Evolutionary conservation across 2,113 vertebrate genomes (phyloP).

Genomic region (Gadus chalcogrammus): DNA sequence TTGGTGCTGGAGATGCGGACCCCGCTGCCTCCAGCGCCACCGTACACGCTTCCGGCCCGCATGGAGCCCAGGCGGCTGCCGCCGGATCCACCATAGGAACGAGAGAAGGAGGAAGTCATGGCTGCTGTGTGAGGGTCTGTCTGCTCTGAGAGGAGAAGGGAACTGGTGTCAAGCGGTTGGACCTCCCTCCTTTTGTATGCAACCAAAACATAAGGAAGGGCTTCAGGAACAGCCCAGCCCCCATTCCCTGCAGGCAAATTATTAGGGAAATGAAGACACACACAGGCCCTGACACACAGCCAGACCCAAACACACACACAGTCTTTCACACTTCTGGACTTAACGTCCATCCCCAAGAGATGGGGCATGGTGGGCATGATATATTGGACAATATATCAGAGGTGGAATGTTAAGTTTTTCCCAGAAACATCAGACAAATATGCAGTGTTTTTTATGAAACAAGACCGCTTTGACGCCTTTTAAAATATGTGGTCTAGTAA

Average conservation of each 20-base stretch:
- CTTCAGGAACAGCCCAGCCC: neutral
- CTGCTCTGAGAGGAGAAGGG: constrained; percentile 36
- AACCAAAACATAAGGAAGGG: neutral
- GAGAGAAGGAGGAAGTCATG: constrained; percentile 27
- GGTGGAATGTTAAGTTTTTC: constrained; percentile 16
- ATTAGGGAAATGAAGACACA: neutral
- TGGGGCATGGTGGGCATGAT: no score
- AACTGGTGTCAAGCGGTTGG: neutral
- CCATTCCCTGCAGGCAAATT: neutral
- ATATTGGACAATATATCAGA: no score
- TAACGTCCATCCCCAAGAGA: neutral
- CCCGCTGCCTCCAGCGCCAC: constrained; percentile 47
- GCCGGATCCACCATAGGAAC: neutral
- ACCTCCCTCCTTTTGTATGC: constrained; percentile 33
- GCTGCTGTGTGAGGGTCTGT: neutral
- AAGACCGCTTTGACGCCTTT: no score
- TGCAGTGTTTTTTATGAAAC: no score
- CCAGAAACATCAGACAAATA: no score
- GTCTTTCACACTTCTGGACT: no score
- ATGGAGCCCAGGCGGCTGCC: neutral
- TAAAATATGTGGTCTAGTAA: no score
- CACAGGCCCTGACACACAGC: neutral
- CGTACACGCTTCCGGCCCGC: constrained; percentile 53
- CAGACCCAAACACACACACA: no score
- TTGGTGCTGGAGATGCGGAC: constrained; percentile 38